Evolutionary conservation across 2,113 vertebrate species (phyloP), one percentile per base, ranked within the genome.

Genomic region (Calonectris borealis): DNA sequence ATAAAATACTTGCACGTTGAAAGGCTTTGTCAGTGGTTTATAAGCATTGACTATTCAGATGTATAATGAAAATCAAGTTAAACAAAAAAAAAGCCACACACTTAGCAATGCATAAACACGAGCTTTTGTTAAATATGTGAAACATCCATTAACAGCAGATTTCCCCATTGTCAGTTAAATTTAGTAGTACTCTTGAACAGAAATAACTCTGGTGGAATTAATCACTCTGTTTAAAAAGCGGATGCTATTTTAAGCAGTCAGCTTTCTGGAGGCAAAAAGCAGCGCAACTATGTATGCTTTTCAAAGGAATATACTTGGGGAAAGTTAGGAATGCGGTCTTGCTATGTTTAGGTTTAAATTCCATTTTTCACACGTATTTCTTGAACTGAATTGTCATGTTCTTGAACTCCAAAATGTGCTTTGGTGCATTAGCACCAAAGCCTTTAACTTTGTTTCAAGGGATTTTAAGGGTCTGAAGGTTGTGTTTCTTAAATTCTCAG

Each of bases 101-200:
- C 14, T 62, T 58, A 62, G 48, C 57, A 70, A 58, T 7, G 6
- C 16, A 57, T 55, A 42, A 88, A n/a, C 31, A 13, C 13, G 13
- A 48, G 7, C 7, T 26, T 83, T 80, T 49, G 54, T 54, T 77
- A 80, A 93, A 34, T 54, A 78, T 42, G 34, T 40, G 52, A 72
- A 80, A 19, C 34, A 64, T 81, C 55, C 11, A 44, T 81, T 42
- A 42, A n/a, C n/a, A 88, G 60, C 44, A 71, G 68, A 19, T 75
- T 90, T 91, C 44, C 55, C 88, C 69, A 52, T 84, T 91, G 94
- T 90, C 80, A 38, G 80, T 76, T 95, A 68, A 75, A 71, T 94
- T 89, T 88, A 72, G 87, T 17, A 52, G 24, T 13, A 10, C 19
- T 78, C 32, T 70, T 75, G 34, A 60, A 73, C 24, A 86, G 80